phyloP scores from a whole-genome alignment of 2,888 invertebrate species.

The Heliconius ismenius region DNA sequence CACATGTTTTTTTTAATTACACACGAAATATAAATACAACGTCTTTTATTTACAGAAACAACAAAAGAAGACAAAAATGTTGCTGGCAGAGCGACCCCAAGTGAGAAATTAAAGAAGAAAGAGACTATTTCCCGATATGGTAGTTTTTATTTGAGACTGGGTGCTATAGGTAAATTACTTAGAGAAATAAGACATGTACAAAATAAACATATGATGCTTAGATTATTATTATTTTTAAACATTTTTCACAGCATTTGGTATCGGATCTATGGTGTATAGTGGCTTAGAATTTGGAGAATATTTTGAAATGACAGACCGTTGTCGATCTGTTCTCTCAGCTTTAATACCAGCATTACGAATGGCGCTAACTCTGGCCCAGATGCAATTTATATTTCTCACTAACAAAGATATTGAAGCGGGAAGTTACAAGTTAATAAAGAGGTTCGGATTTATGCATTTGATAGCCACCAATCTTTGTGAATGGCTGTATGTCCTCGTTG shows the following conservation, averaged over 20 bases:
- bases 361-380: constrained; percentile 92
- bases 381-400: constrained; percentile 96
- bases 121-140: constrained; percentile 84
- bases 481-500: constrained; percentile 93
- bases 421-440: constrained; percentile 86
- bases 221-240: too few species aligned
- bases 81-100: constrained; percentile 62
- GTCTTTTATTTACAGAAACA: constrained; percentile 54
- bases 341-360: constrained; percentile 91
- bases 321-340: constrained; percentile 85
- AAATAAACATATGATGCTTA: too few species aligned
- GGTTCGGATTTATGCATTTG: constrained; percentile 97
- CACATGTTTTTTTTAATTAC: constrained; percentile 46
- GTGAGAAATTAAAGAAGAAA: constrained; percentile 66
- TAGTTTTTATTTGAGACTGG: constrained; percentile 92
- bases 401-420: constrained; percentile 86
- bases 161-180: constrained; percentile 85
- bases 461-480: constrained; percentile 96
- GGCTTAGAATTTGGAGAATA: constrained; percentile 88
- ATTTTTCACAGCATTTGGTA: constrained; percentile 74
- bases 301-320: constrained; percentile 86
- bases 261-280: constrained; percentile 87
- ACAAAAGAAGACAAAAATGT: constrained; percentile 65
- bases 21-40: constrained; percentile 24
- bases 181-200: neutral